Evolutionary conservation across 2,113 vertebrate species (phyloP).

Genomic region (Myxocyprinus asiaticus): DNA sequence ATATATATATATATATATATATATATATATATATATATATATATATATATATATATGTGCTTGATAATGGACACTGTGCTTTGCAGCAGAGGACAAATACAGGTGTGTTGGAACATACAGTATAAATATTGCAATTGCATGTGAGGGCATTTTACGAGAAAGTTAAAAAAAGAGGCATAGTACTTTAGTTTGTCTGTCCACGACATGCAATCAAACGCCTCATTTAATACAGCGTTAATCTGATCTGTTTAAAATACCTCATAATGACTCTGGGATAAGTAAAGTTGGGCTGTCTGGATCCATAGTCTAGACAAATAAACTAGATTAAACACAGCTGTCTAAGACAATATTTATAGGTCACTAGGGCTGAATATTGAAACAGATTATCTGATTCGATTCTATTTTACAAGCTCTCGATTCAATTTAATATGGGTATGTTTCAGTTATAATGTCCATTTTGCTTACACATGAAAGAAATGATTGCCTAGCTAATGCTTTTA

Average conservation of each 20-base stretch:
- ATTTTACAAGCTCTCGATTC: neutral
- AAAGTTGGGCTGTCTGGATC: neutral
- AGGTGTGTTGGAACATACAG: too few species aligned
- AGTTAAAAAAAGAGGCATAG: neutral
- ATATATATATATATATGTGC: too few species aligned
- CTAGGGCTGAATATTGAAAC: neutral
- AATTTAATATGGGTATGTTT: too few species aligned
- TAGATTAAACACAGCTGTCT: slow-evolving; percentile 5
- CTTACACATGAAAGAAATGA: too few species aligned
- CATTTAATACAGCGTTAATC: slow-evolving; percentile 33
- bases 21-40: too few species aligned
- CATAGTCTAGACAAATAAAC: slow-evolving; percentile 36
- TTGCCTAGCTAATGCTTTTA: too few species aligned
- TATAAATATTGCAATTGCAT: neutral
- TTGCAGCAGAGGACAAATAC: too few species aligned
- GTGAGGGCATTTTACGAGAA: neutral
- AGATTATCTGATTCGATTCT: neutral
- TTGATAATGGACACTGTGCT: too few species aligned
- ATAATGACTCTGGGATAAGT: slow-evolving; percentile 10
- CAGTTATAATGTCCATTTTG: too few species aligned
- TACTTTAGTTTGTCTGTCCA: neutral
- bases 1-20: too few species aligned
- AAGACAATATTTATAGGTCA: slow-evolving; percentile 19
- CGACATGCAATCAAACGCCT: slow-evolving; percentile 3
- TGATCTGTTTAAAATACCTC: slow-evolving; percentile 31